Base-by-base conservation (phyloP, 2,888 invertebrate species). In the Drosophila algonquin region DNA sequence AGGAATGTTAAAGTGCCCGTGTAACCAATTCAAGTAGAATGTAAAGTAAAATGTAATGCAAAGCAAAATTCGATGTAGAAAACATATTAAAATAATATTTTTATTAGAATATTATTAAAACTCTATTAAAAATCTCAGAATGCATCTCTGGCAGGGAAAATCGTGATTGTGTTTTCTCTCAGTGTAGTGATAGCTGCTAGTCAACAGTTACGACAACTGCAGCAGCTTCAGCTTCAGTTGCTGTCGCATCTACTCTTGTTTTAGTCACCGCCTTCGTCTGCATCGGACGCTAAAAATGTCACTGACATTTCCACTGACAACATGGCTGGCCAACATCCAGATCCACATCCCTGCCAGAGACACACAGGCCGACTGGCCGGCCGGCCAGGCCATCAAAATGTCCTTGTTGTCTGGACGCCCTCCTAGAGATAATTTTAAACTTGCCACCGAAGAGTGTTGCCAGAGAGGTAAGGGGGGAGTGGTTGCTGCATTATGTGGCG, bases 271-370 rank as follows among this genome's bases (percentile, higher is more conserved):
- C 40, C 40, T 40, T 40, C 40, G 40, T 40, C 40, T 40, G 40
- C 56, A 63, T 50, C 45, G 30, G 45, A 52, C 52, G 51, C 52
- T 52, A 60, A 60, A 60, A 65, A 55, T 65, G 65, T 60, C 65
- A 65, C 48, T 65, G 65, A 65, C 65, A 65, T 60, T 65, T 65
- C 51, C 51, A 46, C 60, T 32, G 57, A 51, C 50, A 40, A 51
- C 27, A 32, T 48, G 21, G 14, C 57, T 47, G 47, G 46, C 40
- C 40, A 40, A 40, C 40, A 40, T 40, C 40, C 14, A 40, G 14
- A 24, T 24, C 24, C 5, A 24, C 24, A 40, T 40, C 40, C 14
- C 40, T 40, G 40, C 40, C n/a, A 40, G 40, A 40, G 40, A n/a
- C 40, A 53, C 21, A 54, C 32, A 24, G 32, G 47, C 56, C 21